These are phyloP conservation scores for Recurvirostra avosetta DNA, from an alignment of 2,113 vertebrate species.

Conservation along the genomic window DNA sequence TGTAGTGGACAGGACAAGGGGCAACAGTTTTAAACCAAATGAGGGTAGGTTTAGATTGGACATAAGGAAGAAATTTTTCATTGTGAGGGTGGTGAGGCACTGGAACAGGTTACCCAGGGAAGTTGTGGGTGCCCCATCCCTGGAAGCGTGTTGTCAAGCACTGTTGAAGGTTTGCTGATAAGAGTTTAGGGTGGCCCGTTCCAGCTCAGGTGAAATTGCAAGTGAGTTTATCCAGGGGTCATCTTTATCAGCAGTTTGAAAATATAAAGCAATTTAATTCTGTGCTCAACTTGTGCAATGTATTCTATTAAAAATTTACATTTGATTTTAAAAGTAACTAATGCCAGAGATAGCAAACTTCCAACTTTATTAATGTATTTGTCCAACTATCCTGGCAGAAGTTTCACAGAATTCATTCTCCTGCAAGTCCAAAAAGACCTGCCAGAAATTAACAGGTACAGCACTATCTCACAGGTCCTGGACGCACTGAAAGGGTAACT, in stretches of 20 bases:
- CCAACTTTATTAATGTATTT: neutral
- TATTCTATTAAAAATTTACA: neutral
- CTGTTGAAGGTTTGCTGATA: neutral
- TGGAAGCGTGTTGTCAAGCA: neutral
- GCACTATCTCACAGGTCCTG: neutral
- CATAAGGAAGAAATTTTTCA: neutral
- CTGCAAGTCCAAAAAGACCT: neutral
- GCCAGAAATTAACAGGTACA: neutral
- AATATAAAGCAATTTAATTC: neutral
- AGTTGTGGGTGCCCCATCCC: accelerated
- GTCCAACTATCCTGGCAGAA: neutral
- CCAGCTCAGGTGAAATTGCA: neutral
- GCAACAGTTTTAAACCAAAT: neutral
- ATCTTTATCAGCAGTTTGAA: neutral
- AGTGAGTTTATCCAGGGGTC: neutral
- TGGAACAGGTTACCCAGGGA: neutral
- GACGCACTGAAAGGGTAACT: neutral
- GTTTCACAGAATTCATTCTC: neutral
- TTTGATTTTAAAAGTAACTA: neutral
- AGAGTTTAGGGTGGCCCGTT: neutral
- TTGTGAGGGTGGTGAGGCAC: neutral
- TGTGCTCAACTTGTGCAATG: neutral
- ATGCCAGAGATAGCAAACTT: neutral
- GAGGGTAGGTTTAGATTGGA: neutral
- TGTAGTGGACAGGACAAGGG: neutral